These are phyloP conservation scores for Parnassius mnemosyne DNA, from an alignment of 2,888 invertebrate genomes.

Conservation along the genomic window DNA sequence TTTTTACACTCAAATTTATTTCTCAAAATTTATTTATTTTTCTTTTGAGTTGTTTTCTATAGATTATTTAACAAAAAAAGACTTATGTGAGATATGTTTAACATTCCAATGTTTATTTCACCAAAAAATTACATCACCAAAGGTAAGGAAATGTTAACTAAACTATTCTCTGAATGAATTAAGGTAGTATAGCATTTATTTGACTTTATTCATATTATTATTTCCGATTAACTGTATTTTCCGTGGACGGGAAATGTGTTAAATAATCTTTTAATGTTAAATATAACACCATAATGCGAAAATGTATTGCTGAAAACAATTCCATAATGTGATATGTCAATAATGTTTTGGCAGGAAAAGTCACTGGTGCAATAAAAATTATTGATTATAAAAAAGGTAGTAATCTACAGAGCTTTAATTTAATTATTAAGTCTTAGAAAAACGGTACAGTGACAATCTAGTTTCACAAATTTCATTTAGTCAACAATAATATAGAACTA, in stretches of 20 bases:
- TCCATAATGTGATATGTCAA: conserved; percentile 8
- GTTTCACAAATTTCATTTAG: conserved; percentile 25
- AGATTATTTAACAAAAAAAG: conserved; percentile 48
- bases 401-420: conserved; percentile 55
- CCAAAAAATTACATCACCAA: conserved; percentile 70
- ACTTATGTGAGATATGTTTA: conserved; percentile 62
- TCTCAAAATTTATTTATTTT: conserved; percentile 54
- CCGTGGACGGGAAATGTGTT: not conserved
- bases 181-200: conserved; percentile 82
- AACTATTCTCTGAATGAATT: conserved; percentile 62
- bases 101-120: conserved; percentile 73
- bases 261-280: conserved; percentile 13
- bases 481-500: conserved; percentile 37
- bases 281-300: conserved; percentile 8
- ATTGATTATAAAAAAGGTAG: conserved; percentile 29
- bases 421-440: conserved; percentile 50
- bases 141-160: conserved; percentile 72
- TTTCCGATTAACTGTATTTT: conserved; percentile 26
- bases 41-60: conserved; percentile 59
- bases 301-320: conserved; percentile 6
- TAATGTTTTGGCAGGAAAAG: conserved; percentile 22
- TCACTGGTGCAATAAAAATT: conserved; percentile 30
- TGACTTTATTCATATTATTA: conserved; percentile 57
- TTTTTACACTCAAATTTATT: conserved; percentile 81
- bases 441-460: conserved; percentile 12